Evolutionary conservation across 2,113 vertebrate genomes (phyloP).

Genomic region (Chascanopsetta lugubris): DNA sequence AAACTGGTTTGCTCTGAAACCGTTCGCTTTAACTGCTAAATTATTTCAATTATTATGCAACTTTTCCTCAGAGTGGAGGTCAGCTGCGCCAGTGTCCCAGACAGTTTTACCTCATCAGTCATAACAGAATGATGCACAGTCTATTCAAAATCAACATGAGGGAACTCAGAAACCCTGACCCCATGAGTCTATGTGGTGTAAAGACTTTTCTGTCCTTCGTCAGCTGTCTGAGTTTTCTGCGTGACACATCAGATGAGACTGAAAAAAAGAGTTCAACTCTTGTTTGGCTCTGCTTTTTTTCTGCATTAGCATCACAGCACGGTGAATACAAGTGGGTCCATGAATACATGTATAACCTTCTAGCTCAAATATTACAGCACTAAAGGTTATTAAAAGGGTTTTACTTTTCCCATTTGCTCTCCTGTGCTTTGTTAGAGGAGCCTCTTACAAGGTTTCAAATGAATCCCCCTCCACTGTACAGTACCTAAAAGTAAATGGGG

Average conservation of each 20-base stretch:
- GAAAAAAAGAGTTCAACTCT: not conserved
- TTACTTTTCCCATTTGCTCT: not conserved
- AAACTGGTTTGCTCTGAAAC: slow-evolving; percentile 68
- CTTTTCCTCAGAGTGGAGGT: slow-evolving; percentile 48
- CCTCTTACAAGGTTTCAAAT: not conserved
- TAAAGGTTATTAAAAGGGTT: too few relatives aligned
- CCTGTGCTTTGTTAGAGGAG: too few relatives aligned
- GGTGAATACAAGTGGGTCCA: not conserved
- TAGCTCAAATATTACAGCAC: too few relatives aligned
- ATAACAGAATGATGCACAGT: slow-evolving; percentile 33
- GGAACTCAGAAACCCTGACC: slow-evolving; percentile 12
- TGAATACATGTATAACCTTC: too few relatives aligned
- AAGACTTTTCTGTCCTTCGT: not conserved
- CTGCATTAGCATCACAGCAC: not conserved
- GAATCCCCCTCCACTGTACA: not conserved
- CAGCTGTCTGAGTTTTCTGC: slow-evolving; percentile 5
- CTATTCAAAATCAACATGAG: slow-evolving; percentile 46
- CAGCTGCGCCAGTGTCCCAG: slow-evolving; percentile 19
- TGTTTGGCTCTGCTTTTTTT: not conserved
- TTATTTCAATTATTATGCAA: slow-evolving; percentile 68
- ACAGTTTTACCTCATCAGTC: slow-evolving; percentile 33
- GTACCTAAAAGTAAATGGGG: not conserved
- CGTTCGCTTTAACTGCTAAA: slow-evolving; percentile 58
- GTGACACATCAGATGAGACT: slow-evolving; percentile 12
- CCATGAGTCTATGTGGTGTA: slow-evolving; percentile 17